phyloP scores from a whole-genome alignment of 2,113 vertebrate genomes.

The Pedionomus torquatus region DNA sequence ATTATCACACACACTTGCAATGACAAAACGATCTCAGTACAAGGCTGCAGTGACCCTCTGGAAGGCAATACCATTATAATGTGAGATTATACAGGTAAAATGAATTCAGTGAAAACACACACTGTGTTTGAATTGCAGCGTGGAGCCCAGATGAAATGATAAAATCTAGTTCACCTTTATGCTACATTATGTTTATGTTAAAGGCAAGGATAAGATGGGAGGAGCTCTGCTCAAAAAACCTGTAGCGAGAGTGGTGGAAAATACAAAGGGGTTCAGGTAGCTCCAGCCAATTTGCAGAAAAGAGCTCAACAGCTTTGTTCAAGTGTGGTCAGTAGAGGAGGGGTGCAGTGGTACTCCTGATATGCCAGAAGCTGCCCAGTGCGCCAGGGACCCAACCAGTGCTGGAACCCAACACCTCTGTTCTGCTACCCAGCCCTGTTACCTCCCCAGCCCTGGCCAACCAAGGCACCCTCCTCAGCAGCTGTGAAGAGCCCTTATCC shows the following conservation, averaged over 20 bases:
- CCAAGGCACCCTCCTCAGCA: not conserved
- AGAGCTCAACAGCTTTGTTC: not conserved
- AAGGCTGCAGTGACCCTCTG: slow-evolving; percentile 43
- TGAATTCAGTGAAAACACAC: slow-evolving; percentile 18
- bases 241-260: not conserved
- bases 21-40: slow-evolving; percentile 13
- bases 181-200: not conserved
- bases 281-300: not conserved
- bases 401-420: not conserved
- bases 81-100: slow-evolving; percentile 53
- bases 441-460: fast-evolving
- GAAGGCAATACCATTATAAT: slow-evolving; percentile 35
- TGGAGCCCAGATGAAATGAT: not conserved
- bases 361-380: not conserved
- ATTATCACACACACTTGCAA: slow-evolving; percentile 12
- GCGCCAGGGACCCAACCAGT: fast-evolving
- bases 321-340: not conserved
- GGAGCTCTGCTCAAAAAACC: not conserved
- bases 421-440: fast-evolving
- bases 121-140: not conserved
- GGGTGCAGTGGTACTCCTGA: not conserved
- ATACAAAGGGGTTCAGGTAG: not conserved
- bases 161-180: slow-evolving; percentile 38
- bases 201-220: not conserved
- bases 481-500: not conserved